Conservation (phyloP, 1,140 invertebrate species). For the Meloidogyne exigua region DNA sequence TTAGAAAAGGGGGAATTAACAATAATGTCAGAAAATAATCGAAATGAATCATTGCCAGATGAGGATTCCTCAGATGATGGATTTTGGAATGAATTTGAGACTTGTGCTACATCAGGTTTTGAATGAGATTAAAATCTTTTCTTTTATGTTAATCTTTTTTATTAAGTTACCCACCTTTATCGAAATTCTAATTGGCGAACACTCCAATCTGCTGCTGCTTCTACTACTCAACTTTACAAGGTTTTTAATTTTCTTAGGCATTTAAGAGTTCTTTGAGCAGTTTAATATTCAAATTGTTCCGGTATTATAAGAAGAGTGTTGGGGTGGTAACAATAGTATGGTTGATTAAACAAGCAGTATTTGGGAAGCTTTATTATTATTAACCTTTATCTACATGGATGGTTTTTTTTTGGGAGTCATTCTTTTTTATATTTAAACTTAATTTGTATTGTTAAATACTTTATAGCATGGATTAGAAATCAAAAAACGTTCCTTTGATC, state of each 20-base stretch:
- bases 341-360: no score
- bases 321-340: no score
- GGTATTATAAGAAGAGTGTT: no score
- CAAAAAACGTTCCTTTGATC: constrained; percentile 54
- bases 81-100: constrained; percentile 45
- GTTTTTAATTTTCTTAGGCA: constrained; percentile 11
- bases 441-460: no score
- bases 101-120: constrained; percentile 29
- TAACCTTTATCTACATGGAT: no score
- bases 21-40: not conserved
- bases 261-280: no score
- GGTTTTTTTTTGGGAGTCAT: no score
- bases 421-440: no score
- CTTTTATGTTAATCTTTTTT: not conserved
- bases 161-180: constrained; percentile 47
- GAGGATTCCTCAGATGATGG: constrained; percentile 49
- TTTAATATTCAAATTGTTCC: no score
- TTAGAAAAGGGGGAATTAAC: not conserved
- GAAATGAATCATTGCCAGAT: constrained; percentile 19
- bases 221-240: constrained; percentile 60
- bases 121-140: not conserved
- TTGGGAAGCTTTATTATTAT: no score
- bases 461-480: constrained; percentile 46
- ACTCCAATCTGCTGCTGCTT: constrained; percentile 49
- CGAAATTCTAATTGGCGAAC: constrained; percentile 46